Evolutionary conservation across 2,113 vertebrate species (phyloP), one percentile per base, ranked within the genome.

Genomic region (Nannospalax galili): DNA sequence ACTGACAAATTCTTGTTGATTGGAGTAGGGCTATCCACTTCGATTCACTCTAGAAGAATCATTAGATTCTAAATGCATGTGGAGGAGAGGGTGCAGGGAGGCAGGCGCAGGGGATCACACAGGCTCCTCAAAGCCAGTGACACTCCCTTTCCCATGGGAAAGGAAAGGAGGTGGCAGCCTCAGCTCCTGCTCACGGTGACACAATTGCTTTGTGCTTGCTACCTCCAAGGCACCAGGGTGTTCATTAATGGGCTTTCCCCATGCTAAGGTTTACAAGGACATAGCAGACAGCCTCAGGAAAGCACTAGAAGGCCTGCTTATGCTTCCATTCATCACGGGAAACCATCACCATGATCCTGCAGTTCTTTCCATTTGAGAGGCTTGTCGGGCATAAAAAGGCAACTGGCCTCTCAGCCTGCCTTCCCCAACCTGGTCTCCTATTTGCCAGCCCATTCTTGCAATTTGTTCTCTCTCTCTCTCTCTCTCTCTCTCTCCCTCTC

Each of bases 31-130:
- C 56, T 24, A 70, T 73, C 95, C 79, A 11, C 84, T 88, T 86
- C 42, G 37, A 73, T 96, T 85, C 84, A 65, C 45, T 74, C 77
- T 75, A 72, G 92, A 92, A 96, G 94, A 96, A 94, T 93, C 91
- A 92, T 95, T 95, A 73, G 78, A 84, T 81, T 95, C 40, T 95
- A 93, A 97, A 97, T 81, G 90, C 74, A 77, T 93, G 86, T 86
- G 48, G 94, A 95, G 96, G 73, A 90, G 42, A 85, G 40, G 70
- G 62, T 56, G 45, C 65, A 58, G 80, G 95, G 79, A 95, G 91
- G 75, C 80, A 94, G 96, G 70, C 93, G 92, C 65, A 2, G 88
- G 69, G 65, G 97, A 95, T 95, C 92, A 74, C 95, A 94, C 89
- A 65, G 89, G 62, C 92, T 91, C 92, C 79, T 96, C 84, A 12